These are phyloP conservation scores for Equus quagga DNA, from an alignment of 2,113 vertebrate genomes.

Conservation along the genomic window DNA sequence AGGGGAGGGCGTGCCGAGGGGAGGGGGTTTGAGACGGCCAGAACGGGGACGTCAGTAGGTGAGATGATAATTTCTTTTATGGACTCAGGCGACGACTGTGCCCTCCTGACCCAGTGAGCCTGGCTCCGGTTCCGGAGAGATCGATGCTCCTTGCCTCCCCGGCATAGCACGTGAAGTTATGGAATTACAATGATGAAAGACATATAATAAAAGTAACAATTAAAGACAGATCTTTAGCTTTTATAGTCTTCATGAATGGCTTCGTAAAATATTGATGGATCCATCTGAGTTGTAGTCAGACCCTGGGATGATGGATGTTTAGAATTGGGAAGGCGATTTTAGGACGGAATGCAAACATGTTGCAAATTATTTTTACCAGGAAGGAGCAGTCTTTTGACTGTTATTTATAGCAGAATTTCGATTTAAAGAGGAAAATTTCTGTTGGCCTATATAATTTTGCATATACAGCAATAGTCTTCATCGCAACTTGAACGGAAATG, in stretches of 20 bases:
- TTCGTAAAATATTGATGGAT: background rate
- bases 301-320: background rate
- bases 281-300: background rate
- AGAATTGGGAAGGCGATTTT: background rate
- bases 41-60: background rate
- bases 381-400: conserved; percentile 26
- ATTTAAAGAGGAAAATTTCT: conserved; percentile 32
- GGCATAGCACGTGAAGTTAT: conserved; percentile 48
- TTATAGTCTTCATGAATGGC: conserved; percentile 14
- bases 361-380: conserved; percentile 31
- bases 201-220: conserved; percentile 51
- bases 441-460: conserved; percentile 41
- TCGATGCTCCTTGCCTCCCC: background rate
- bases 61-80: background rate
- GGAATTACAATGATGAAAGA: conserved; percentile 4
- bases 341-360: background rate
- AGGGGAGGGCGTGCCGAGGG: background rate
- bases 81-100: background rate
- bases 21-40: background rate
- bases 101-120: background rate
- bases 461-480: background rate
- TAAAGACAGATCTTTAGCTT: conserved; percentile 13
- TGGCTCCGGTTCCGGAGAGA: background rate
- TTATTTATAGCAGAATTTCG: conserved; percentile 58
- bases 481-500: background rate